Percentiles rank a stretch among this genome's conserved stretches.
These are phyloP conservation scores for Colistium nudipinnis DNA, from an alignment of 2,113 vertebrate species.

Conservation along the genomic window DNA sequence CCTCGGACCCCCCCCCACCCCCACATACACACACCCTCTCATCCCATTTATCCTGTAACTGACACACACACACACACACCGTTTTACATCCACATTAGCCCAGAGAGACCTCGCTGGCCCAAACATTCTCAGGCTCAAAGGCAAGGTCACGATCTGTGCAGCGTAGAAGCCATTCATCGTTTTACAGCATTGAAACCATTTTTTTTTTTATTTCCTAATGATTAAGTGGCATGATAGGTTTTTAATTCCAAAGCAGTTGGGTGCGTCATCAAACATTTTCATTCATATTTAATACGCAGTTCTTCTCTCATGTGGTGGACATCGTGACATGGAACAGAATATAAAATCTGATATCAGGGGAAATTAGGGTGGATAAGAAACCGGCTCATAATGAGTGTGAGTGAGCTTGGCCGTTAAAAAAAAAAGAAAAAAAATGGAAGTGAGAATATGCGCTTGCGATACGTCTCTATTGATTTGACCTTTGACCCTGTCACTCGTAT, in stretches of 20 bases:
- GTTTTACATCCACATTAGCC: conserved; percentile 68
- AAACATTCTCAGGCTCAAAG: conserved; percentile 34
- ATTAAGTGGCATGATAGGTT: conserved; percentile 43
- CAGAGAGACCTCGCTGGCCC: conserved; percentile 47
- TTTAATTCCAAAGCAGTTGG: conserved; percentile 36
- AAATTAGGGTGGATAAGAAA: neutral
- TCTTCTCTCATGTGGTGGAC: conserved; percentile 4
- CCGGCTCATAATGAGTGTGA: neutral
- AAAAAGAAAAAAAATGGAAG: neutral
- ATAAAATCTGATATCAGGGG: neutral
- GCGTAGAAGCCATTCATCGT: conserved; percentile 17
- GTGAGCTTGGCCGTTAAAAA: neutral
- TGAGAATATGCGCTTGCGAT: neutral
- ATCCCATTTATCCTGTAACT: conserved; percentile 60
- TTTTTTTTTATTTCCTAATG: conserved; percentile 51
- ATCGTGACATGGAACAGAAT: neutral
- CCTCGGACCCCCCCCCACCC: conserved; percentile 7
- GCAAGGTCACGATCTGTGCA: conserved; percentile 54
- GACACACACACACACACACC: conserved; percentile 59
- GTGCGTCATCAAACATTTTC: conserved; percentile 13
- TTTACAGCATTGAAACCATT: conserved; percentile 11
- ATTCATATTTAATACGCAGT: conserved; percentile 32
- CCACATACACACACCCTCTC: no score
- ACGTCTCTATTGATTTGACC: conserved; percentile 23
- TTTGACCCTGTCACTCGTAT: conserved; percentile 5